Evolutionary conservation across 2,113 vertebrate genomes (phyloP).

Genomic region (Nyctereutes procyonoides): DNA sequence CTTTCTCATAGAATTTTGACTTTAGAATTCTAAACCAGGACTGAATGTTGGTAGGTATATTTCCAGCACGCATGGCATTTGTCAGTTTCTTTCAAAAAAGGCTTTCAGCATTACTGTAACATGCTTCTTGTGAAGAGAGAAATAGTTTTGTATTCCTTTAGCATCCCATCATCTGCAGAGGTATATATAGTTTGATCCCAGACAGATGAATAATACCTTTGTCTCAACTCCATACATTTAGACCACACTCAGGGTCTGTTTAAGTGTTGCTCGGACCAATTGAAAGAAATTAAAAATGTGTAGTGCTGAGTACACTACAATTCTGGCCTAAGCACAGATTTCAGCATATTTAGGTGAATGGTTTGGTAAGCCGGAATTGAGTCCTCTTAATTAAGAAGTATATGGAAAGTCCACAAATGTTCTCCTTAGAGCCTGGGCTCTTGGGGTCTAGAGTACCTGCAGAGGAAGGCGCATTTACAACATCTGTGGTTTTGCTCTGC

Average conservation of each 20-base stretch:
- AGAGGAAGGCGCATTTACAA: fast-evolving
- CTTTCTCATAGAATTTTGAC: background rate
- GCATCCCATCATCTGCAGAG: background rate
- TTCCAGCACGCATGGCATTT: background rate
- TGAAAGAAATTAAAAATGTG: background rate
- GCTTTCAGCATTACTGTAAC: background rate
- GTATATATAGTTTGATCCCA: background rate
- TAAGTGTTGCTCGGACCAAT: background rate
- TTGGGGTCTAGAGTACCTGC: background rate
- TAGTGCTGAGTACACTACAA: background rate
- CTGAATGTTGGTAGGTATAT: background rate
- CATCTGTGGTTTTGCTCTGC: background rate
- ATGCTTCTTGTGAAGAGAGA: background rate
- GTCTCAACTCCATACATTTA: background rate
- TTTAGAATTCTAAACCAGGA: background rate
- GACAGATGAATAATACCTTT: background rate
- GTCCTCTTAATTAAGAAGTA: background rate
- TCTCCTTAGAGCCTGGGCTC: background rate
- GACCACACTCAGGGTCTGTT: background rate
- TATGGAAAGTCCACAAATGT: background rate
- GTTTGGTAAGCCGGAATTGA: background rate
- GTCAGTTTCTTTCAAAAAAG: background rate
- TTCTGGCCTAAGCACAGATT: background rate
- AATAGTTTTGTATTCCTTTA: background rate
- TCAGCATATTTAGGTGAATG: too few species aligned